Conservation (phyloP, 2,888 invertebrate species). For the Tethea ocularis region DNA sequence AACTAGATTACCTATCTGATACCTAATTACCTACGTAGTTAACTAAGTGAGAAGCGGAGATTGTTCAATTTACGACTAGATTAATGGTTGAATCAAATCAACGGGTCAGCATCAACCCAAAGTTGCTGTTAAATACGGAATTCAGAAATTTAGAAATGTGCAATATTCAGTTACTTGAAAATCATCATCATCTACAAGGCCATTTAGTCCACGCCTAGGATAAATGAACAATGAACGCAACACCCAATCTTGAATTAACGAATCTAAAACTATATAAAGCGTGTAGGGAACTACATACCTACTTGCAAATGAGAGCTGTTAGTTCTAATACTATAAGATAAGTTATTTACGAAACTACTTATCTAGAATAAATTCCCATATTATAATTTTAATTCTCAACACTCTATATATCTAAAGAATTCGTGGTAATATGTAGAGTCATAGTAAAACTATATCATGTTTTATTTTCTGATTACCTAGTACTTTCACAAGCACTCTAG, state of each 20-base stretch:
- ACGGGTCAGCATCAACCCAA: conserved; percentile 7
- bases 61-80: conserved; percentile 5
- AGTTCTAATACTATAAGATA: neutral
- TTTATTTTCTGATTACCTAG: neutral
- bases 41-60: conserved; percentile 7
- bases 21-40: neutral
- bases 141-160: neutral
- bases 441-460: neutral
- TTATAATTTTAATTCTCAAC: too few relatives aligned
- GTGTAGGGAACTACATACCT: neutral
- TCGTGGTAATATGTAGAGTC: neutral
- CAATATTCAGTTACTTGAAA: neutral
- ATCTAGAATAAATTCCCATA: too few relatives aligned
- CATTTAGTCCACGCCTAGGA: too few relatives aligned
- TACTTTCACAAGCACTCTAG: conserved; percentile 15
- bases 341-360: too few relatives aligned
- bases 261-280: neutral
- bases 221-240: too few relatives aligned
- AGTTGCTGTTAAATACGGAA: neutral
- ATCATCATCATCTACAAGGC: too few relatives aligned
- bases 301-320: neutral
- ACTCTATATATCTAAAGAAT: neutral
- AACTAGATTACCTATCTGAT: neutral
- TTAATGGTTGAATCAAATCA: conserved; percentile 8
- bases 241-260: neutral